These are phyloP conservation scores for Botia almorhae DNA, from an alignment of 2,797 vertebrate species.

Conservation along the genomic window DNA sequence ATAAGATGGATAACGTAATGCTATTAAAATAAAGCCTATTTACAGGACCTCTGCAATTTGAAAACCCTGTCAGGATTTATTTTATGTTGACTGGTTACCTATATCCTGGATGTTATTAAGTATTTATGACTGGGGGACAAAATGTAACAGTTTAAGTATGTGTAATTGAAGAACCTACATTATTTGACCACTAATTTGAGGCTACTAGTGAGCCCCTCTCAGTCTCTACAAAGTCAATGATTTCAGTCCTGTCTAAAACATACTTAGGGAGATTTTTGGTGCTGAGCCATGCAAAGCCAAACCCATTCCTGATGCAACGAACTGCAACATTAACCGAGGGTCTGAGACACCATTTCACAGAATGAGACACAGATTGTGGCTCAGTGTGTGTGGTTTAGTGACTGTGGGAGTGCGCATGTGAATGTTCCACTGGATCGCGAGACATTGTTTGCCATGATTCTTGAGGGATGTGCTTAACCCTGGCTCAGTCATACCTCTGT, in stretches of 20 bases:
- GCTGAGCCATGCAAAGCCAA: slow-evolving; percentile 27
- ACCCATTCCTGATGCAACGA: slow-evolving; percentile 59
- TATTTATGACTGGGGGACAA: no score
- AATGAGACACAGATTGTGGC: slow-evolving; percentile 36
- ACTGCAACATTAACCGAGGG: slow-evolving; percentile 55
- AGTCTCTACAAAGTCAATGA: slow-evolving; percentile 3
- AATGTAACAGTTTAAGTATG: no score
- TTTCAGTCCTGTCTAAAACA: background rate
- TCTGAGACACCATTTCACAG: slow-evolving; percentile 42
- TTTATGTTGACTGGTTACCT: no score
- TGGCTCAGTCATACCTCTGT: slow-evolving; percentile 26
- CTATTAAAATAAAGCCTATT: no score
- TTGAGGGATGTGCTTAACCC: slow-evolving; percentile 26
- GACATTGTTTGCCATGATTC: slow-evolving; percentile 40
- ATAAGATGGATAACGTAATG: no score
- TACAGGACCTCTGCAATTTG: no score
- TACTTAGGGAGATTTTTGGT: slow-evolving; percentile 35
- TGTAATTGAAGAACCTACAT: background rate
- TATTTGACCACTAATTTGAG: no score
- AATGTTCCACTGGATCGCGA: slow-evolving; percentile 40
- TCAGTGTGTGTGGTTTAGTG: slow-evolving; percentile 40
- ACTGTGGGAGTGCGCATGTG: slow-evolving; percentile 25
- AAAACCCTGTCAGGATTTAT: no score
- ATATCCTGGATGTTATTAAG: no score
- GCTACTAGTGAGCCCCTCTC: background rate